Conservation (phyloP, 2,797 vertebrate species). For the Lepilemur ruficaudatus region DNA sequence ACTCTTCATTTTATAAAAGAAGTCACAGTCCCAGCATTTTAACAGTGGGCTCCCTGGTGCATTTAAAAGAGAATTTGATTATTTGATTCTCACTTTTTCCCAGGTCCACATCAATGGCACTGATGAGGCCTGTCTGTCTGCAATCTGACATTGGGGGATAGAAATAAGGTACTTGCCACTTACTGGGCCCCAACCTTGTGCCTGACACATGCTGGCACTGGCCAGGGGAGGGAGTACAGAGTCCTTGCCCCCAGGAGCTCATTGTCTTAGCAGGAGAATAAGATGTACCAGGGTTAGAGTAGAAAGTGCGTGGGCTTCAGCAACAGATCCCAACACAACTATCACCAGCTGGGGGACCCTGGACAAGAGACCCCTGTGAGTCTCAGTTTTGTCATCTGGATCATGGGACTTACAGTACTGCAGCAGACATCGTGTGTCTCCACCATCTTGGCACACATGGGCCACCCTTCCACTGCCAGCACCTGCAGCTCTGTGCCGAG, state of each 20-base stretch:
- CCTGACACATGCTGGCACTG: neutral
- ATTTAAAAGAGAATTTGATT: neutral
- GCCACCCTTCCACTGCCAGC: neutral
- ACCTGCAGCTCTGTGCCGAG: too few relatives aligned
- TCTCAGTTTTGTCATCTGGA: neutral
- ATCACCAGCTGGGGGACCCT: neutral
- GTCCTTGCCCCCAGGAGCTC: too few relatives aligned
- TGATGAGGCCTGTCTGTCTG: neutral
- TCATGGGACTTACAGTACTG: neutral
- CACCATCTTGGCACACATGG: rapidly evolving
- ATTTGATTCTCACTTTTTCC: neutral
- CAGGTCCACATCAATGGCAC: neutral
- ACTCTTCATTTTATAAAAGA: neutral
- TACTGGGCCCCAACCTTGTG: too few relatives aligned
- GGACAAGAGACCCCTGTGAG: neutral
- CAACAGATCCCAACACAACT: neutral
- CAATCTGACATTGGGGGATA: neutral
- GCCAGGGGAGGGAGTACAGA: too few relatives aligned
- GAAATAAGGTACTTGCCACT: neutral
- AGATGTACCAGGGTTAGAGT: neutral
- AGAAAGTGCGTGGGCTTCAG: neutral
- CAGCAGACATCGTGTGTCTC: neutral
- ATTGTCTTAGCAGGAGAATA: neutral
- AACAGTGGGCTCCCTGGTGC: neutral
- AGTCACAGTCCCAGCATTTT: neutral